phyloP scores from a whole-genome alignment of 2,113 vertebrate genomes.

The Uropsilus gracilis region DNA sequence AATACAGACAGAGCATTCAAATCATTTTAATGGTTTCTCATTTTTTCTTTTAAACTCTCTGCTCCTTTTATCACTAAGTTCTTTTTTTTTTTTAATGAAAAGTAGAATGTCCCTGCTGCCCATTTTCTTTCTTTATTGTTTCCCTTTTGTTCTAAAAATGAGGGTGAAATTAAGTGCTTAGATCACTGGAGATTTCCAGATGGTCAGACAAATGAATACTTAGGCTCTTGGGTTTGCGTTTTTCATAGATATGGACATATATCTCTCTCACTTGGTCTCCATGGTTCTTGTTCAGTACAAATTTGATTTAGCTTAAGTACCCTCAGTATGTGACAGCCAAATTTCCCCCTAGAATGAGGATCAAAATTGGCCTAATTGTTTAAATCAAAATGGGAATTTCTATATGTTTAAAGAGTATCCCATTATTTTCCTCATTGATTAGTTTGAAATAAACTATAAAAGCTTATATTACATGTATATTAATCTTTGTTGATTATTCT shows the following conservation, averaged over 20 bases:
- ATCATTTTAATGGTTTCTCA: slow-evolving; percentile 63
- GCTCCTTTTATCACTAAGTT: slow-evolving; percentile 69
- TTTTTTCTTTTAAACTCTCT: slow-evolving; percentile 66
- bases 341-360: slow-evolving; percentile 51
- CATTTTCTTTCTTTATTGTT: slow-evolving; percentile 78
- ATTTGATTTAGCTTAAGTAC: slow-evolving; percentile 56
- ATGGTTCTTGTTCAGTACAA: slow-evolving; percentile 34
- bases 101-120: slow-evolving; percentile 67
- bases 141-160: slow-evolving; percentile 76
- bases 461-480: background rate
- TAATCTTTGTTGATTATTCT: background rate
- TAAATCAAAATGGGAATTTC: slow-evolving; percentile 52
- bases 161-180: slow-evolving; percentile 76
- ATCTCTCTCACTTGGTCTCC: background rate
- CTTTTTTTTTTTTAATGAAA: slow-evolving; percentile 68
- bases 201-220: slow-evolving; percentile 73
- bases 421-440: background rate
- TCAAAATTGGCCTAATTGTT: slow-evolving; percentile 56
- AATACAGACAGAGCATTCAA: slow-evolving; percentile 61
- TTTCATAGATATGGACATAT: background rate
- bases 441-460: slow-evolving; percentile 13
- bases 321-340: slow-evolving; percentile 36
- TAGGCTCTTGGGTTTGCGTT: background rate
- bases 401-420: slow-evolving; percentile 11
- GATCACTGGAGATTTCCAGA: slow-evolving; percentile 77